phyloP scores from a whole-genome alignment of 2,113 vertebrate species.

The Montifringilla adamsi region DNA sequence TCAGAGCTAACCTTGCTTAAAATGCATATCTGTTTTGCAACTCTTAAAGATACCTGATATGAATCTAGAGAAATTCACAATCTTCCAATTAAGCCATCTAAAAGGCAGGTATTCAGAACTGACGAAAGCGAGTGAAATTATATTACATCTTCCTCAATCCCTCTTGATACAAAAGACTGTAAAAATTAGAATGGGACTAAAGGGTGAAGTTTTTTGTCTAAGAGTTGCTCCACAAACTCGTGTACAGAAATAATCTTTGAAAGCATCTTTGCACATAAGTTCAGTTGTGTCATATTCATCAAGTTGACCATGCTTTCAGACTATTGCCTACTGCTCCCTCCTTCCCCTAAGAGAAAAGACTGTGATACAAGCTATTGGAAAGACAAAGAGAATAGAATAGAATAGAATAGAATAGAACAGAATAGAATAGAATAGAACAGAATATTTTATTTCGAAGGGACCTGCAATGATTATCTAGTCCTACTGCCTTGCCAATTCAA shows the following conservation, averaged over 20 bases:
- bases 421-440: not conserved
- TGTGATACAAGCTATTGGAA: not conserved
- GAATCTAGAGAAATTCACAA: not conserved
- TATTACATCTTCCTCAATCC: not conserved
- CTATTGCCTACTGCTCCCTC: not conserved
- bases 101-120: not conserved
- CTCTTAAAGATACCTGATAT: not conserved
- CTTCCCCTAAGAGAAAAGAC: not conserved
- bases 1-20: not conserved
- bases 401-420: not conserved
- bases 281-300: not conserved
- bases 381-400: not conserved
- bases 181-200: not conserved
- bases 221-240: not conserved
- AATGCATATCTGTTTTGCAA: not conserved
- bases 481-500: not conserved
- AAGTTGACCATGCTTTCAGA: not conserved
- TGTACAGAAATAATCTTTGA: not conserved
- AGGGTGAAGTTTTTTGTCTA: not conserved
- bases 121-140: not conserved
- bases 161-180: not conserved
- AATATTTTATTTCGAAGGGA: not conserved
- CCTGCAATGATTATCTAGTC: not conserved
- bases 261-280: not conserved
- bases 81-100: not conserved